Percentiles rank a stretch among this genome's conserved stretches.
These are phyloP conservation scores for Pseudopodoces humilis DNA, from an alignment of 2,113 vertebrate genomes.

Conservation along the genomic window DNA sequence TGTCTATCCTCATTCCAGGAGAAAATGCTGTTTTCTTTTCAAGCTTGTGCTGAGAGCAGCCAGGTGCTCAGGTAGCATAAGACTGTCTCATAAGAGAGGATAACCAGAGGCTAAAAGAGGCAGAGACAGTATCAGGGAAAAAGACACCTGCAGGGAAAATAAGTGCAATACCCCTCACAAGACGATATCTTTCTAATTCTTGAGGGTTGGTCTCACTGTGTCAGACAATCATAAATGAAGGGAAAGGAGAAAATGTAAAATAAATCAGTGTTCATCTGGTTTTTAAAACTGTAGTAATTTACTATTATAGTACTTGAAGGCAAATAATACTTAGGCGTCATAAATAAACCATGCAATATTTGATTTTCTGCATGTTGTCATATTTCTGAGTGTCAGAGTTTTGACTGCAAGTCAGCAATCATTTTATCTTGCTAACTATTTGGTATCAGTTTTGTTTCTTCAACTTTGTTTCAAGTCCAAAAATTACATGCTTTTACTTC, in stretches of 20 bases:
- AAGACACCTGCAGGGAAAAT: conserved; percentile 9
- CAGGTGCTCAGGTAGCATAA: background rate
- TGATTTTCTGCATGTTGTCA: background rate
- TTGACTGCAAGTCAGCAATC: background rate
- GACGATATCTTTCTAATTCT: conserved; percentile 33
- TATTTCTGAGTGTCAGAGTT: background rate
- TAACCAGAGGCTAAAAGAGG: background rate
- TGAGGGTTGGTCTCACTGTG: background rate
- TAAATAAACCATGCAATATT: conserved; percentile 36
- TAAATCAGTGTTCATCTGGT: background rate
- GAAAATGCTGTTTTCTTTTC: background rate
- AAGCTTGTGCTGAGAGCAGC: background rate
- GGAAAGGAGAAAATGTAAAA: conserved; percentile 25
- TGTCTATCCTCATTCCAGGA: background rate
- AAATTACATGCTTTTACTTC: background rate
- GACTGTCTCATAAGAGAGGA: background rate
- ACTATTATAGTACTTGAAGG: conserved; percentile 12
- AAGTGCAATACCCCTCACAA: background rate
- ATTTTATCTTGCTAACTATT: background rate
- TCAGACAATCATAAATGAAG: conserved; percentile 32
- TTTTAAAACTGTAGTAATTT: conserved; percentile 48
- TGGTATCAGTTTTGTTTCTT: background rate
- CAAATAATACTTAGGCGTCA: background rate
- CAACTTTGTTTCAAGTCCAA: background rate
- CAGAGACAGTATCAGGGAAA: background rate